Percentiles rank a stretch among this genome's conserved stretches.
phyloP scores from a whole-genome alignment of 1,140 invertebrate genomes.

The Lepidotrigona ventralis region DNA sequence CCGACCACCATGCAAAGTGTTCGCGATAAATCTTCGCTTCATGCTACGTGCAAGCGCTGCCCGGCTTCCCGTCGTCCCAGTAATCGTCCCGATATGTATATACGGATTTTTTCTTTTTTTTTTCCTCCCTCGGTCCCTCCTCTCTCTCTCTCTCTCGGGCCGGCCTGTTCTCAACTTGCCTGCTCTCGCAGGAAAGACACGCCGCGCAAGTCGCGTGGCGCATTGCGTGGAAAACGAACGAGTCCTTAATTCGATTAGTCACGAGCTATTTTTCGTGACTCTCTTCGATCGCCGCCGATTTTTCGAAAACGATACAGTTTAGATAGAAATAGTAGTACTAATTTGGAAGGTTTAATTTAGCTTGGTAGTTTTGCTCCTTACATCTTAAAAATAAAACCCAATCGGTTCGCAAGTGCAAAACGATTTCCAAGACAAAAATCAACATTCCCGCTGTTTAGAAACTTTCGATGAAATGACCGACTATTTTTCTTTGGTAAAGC shows the following conservation, averaged over 20 bases:
- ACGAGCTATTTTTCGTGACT: neutral
- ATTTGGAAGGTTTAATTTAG: too few relatives aligned
- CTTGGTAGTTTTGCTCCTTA: too few relatives aligned
- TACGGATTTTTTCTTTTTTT: neutral
- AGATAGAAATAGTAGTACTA: too few relatives aligned
- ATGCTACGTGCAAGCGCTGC: slow-evolving; percentile 22
- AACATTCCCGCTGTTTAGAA: too few relatives aligned
- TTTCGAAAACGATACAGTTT: neutral
- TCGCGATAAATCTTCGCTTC: slow-evolving; percentile 51
- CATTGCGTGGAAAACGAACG: slow-evolving; percentile 53
- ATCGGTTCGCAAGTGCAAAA: too few relatives aligned
- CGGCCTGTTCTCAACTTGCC: too few relatives aligned
- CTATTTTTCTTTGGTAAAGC: too few relatives aligned
- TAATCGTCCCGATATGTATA: slow-evolving; percentile 43
- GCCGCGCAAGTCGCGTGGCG: slow-evolving; percentile 37
- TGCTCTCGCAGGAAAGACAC: neutral
- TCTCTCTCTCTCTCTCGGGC: neutral
- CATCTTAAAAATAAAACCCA: too few relatives aligned
- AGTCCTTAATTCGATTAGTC: slow-evolving; percentile 42
- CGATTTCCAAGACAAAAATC: too few relatives aligned
- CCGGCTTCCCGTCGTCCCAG: slow-evolving; percentile 13
- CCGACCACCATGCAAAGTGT: slow-evolving; percentile 50
- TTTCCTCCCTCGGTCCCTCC: neutral
- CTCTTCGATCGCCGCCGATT: neutral
- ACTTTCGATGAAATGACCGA: too few relatives aligned